A percentile compares a stretch with the other conserved stretches of the same genome.
Evolutionary conservation across 2,113 vertebrate genomes (phyloP).

Genomic region (Varanus salvator): DNA sequence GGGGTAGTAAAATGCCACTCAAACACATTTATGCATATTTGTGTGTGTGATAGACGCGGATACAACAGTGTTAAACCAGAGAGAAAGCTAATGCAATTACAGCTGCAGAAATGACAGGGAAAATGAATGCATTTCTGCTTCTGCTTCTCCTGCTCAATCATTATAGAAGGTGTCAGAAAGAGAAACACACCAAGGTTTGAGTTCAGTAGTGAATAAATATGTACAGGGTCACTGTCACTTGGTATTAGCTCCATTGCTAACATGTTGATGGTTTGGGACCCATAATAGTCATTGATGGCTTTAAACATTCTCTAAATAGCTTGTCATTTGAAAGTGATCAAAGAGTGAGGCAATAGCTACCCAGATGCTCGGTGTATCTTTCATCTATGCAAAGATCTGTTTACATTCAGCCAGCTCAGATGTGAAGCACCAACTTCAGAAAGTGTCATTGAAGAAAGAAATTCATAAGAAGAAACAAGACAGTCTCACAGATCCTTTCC

Average conservation of each 20-base stretch:
- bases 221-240: neutral
- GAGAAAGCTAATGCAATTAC: neutral
- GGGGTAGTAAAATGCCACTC: no score
- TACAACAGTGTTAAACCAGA: neutral
- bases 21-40: no score
- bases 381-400: conserved; percentile 30
- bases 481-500: neutral
- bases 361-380: conserved; percentile 32
- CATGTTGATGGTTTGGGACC: conserved; percentile 10
- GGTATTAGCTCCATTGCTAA: neutral
- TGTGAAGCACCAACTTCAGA: conserved; percentile 31
- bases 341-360: conserved; percentile 41
- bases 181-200: neutral
- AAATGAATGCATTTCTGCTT: neutral
- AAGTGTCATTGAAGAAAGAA: neutral
- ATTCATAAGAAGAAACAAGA: conserved; percentile 9
- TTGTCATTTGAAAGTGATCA: conserved; percentile 39
- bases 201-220: neutral
- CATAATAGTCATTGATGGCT: conserved; percentile 18
- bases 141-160: neutral
- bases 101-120: neutral
- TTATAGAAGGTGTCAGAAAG: neutral
- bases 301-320: conserved; percentile 33
- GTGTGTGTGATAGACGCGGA: no score
- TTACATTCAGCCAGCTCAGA: conserved; percentile 12